Evolutionary conservation across 2,113 vertebrate genomes (phyloP).

Genomic region (Brachypteracias leptosomus): DNA sequence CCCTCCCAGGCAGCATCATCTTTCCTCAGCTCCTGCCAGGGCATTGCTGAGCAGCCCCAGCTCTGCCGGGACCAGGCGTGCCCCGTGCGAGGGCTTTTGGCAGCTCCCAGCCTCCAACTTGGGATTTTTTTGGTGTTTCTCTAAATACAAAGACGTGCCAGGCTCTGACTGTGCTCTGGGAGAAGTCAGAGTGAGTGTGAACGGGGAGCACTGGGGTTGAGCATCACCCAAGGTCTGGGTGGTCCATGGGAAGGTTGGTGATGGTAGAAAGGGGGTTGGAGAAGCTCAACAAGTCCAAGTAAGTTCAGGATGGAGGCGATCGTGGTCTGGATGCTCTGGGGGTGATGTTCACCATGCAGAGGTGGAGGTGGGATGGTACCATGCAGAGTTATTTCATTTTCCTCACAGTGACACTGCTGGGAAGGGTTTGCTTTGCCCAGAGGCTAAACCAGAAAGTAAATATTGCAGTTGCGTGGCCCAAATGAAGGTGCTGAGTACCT

Average conservation of each 20-base stretch:
- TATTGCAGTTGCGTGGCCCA: neutral
- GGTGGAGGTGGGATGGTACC: neutral
- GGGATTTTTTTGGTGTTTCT: no score
- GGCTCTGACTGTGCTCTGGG: neutral
- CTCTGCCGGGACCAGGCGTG: neutral
- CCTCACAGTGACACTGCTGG: accelerated
- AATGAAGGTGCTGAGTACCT: neutral
- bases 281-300: neutral
- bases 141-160: accelerated
- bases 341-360: neutral
- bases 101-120: accelerated
- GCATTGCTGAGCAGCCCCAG: neutral
- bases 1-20: neutral
- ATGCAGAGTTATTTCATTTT: neutral
- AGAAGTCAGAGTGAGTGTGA: neutral
- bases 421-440: neutral
- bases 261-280: neutral
- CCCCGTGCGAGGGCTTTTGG: neutral
- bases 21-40: neutral
- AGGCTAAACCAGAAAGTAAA: neutral
- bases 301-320: neutral
- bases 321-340: neutral
- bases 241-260: neutral
- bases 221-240: accelerated
- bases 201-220: accelerated